Evolutionary conservation across 2,888 invertebrate species (phyloP), one percentile per base, ranked within the genome.

Genomic region (Dione juno): DNA sequence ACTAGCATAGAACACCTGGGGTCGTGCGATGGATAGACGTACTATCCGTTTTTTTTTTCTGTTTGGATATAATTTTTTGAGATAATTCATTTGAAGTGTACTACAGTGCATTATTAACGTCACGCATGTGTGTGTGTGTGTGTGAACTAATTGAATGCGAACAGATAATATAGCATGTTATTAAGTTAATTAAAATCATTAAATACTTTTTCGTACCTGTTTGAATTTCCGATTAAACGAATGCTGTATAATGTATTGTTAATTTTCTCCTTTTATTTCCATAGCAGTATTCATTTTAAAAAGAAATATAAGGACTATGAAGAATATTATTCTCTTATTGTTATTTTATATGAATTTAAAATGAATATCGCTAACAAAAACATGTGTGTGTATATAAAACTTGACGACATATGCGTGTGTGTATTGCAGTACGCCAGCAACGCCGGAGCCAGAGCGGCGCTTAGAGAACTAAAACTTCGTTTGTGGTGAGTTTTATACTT

Each of bases 401-500:
- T 83, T 85, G 86, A 86, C 84, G 82, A 83, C 80, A 80, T 87
- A 82, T 84, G 82, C 80, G 83, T 86, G 87, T 90, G 89, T 91
- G 85, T 78, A 87, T 96, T 96, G 94, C 97, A 97, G 97, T 97
- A 97, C 97, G 97, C 95, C 96, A 96, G 95, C 96, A 96, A 94
- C 97, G 97, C 94, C 96, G 97, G 94, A 97, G 96, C 95, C 96
- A 96, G 95, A 95, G 94, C 94, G 95, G 95, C 94, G 95, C 95
- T 92, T 96, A 96, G 95, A 94, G 87, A 92, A 93, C 90, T 94
- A 93, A 50, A 92, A 84, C 87, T 77, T 79, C 82, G 80, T 80
- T 78, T 82, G 81, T 81, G 90, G 91, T 91, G 82, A 89, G 92
- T 80, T 50, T 59, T 50, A 64, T 45, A 59, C 61, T 48, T 66